Conservation (phyloP, 2,113 vertebrate genomes). For the Nipponia nippon region DNA sequence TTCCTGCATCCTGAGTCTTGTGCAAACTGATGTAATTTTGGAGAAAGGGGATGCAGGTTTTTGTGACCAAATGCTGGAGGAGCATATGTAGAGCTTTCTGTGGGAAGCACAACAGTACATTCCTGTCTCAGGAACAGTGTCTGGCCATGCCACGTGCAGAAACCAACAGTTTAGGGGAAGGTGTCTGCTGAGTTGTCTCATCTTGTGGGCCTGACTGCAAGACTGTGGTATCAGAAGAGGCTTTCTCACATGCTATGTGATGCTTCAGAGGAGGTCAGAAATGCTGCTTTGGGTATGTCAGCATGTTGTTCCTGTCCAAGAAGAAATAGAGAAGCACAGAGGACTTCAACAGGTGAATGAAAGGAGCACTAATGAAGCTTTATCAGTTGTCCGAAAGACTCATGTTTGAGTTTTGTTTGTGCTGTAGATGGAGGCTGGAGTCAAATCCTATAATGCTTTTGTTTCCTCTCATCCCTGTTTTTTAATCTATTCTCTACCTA, state of each 20-base stretch:
- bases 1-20: background rate
- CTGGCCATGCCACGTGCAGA: background rate
- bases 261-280: background rate
- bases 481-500: background rate
- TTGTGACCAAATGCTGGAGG: background rate
- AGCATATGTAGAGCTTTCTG: background rate
- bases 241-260: background rate
- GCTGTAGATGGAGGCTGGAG: background rate
- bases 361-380: background rate
- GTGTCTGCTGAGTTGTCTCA: background rate
- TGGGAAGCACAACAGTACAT: background rate
- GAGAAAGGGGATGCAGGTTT: background rate
- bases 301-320: accelerated
- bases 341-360: background rate
- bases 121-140: background rate
- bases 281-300: background rate
- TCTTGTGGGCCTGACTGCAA: background rate
- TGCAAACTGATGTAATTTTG: background rate
- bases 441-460: background rate
- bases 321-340: background rate
- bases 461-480: background rate
- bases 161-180: background rate
- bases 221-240: background rate
- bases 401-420: background rate
- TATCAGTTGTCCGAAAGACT: background rate